phyloP scores from a whole-genome alignment of 2,797 vertebrate genomes.

The Prionace glauca region DNA sequence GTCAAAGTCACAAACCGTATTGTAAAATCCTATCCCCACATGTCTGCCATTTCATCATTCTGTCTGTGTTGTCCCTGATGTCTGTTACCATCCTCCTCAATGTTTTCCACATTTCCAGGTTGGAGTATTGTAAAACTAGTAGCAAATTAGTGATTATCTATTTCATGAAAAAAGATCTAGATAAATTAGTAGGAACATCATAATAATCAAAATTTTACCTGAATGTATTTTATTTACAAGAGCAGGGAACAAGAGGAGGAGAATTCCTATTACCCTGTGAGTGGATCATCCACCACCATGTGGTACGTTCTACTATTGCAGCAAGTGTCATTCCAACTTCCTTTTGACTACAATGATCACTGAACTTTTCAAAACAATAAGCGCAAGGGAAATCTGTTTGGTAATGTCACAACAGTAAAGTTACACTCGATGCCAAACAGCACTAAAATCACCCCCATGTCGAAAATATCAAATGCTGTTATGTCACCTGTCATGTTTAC shows the following conservation, averaged over 20 bases:
- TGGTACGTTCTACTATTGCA: background rate
- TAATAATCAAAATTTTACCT: background rate
- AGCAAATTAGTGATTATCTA: background rate
- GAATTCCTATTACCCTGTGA: background rate
- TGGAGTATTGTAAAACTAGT: background rate
- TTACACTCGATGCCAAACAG: background rate
- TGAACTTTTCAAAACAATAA: constrained; percentile 28
- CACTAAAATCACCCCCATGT: background rate
- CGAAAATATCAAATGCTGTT: constrained; percentile 11
- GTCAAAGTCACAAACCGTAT: background rate
- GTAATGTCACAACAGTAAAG: constrained; percentile 5
- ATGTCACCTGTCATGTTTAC: background rate
- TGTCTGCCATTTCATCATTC: background rate
- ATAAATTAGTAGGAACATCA: background rate
- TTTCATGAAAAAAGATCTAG: too few species aligned
- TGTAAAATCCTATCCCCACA: background rate
- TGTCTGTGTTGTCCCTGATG: background rate
- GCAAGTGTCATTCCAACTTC: background rate
- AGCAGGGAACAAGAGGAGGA: background rate
- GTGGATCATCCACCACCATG: background rate
- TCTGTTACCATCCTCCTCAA: background rate
- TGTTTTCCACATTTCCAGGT: background rate
- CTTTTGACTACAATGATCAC: background rate
- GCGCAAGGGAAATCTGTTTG: background rate
- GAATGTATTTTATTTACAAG: background rate